phyloP scores from a whole-genome alignment of 2,797 vertebrate species.

The Salmo trutta region DNA sequence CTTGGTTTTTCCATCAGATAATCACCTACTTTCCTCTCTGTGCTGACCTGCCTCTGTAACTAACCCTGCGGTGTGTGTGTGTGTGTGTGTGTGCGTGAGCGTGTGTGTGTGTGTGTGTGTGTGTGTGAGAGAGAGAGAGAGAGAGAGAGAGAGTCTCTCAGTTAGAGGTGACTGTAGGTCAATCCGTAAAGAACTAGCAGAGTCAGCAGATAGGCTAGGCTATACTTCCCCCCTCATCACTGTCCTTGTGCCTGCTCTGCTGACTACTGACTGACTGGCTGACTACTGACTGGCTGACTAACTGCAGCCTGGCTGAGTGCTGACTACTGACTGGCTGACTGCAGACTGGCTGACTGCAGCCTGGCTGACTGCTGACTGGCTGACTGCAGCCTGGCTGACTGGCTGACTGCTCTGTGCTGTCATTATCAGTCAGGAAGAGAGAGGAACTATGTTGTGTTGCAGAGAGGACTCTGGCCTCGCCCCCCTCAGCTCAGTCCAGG shows the following conservation, averaged over 20 bases:
- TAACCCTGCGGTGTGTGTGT: neutral
- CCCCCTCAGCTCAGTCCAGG: neutral
- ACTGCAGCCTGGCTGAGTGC: too few species aligned
- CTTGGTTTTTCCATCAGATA: neutral
- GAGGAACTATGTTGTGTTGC: conserved; percentile 18
- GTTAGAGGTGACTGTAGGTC: neutral
- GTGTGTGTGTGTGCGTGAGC: neutral
- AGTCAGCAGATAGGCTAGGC: conserved; percentile 1
- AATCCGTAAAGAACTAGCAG: neutral
- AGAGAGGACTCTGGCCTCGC: conserved; percentile 6
- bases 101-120: conserved; percentile 2
- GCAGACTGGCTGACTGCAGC: rapidly evolving
- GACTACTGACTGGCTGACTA: too few species aligned
- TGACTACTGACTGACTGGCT: too few species aligned
- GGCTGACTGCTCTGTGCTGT: neutral
- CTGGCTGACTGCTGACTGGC: too few species aligned
- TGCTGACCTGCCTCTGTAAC: neutral
- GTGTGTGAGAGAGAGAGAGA: neutral
- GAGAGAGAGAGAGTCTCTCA: neutral
- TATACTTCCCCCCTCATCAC: neutral
- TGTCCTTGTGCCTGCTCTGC: neutral
- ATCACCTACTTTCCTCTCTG: neutral
- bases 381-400: too few species aligned
- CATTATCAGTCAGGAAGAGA: neutral
- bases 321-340: too few species aligned